Base-by-base conservation (phyloP, 2,888 invertebrate genomes). In the Aleiodes leptofemur region DNA sequence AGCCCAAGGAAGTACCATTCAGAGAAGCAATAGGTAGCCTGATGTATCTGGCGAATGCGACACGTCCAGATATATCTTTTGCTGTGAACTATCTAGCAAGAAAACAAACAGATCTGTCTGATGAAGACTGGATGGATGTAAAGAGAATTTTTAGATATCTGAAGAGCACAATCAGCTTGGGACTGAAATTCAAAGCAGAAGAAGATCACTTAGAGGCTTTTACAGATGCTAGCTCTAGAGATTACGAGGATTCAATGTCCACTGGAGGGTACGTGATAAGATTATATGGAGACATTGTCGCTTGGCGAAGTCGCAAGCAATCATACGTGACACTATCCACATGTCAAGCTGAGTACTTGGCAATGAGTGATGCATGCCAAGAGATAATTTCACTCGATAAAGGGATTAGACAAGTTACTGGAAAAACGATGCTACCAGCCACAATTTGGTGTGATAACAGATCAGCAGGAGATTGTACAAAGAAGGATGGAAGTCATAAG, bases 91-190 rank as follows among this genome's bases (percentile, higher is more conserved):
- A 56, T 7, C 38, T 79, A 7, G 70, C 56, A 8, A 70, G 56
- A 38, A 70, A 56, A 56, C 56, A 56, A 70, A 11, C 14, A 23
- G 23, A 56, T 9, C 56, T 43, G 7, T 16, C 70, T 13, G 70
- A 59, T 14, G 23, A 57, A 6, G 77, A 79, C 43, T 79, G 77
- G 73, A 7, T 61, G 11, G 73, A 75, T 13, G 73, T 73, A 0
- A 78, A 78, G 53, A 71, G 73, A 4, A 72, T 78, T 9, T 55
- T 79, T 5, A 61, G 78, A 69, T 79, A 77, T 55, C 53, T 78
- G 7, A 53, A 55, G 31, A 77, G 69, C 3, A 77, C 76, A 9
- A 55, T 34, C 0, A 16, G 16, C 5, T 0, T 55, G 4, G 73
- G 77, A 9, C 48, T 78, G 8, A n/a, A 31, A 14, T 23, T 78